These are phyloP conservation scores for Lepeophtheirus salmonis DNA, from an alignment of 1,140 invertebrate genomes.

Conservation along the genomic window DNA sequence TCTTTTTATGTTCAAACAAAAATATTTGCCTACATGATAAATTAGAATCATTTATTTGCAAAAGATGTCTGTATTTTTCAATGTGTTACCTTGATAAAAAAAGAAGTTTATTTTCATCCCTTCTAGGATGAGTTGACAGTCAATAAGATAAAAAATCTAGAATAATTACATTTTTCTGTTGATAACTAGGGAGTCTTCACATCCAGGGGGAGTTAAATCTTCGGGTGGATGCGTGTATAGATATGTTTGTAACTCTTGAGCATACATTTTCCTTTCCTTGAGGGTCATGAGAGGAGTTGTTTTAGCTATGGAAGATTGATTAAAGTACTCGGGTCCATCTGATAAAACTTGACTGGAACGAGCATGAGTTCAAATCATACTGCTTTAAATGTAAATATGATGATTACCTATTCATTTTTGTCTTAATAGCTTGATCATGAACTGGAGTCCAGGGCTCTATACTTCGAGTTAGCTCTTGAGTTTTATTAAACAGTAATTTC, in stretches of 20 bases:
- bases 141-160: neutral
- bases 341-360: no score
- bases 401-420: neutral
- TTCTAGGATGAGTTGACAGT: no score
- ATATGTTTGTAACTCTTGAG: neutral
- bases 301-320: neutral
- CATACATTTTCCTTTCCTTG: neutral
- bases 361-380: no score
- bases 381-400: no score
- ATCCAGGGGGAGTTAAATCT: neutral
- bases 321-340: no score
- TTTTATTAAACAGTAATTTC: no score
- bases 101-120: no score
- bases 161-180: neutral
- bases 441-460: neutral
- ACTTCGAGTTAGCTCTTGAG: neutral
- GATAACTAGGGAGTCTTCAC: neutral
- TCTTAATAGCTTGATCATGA: neutral
- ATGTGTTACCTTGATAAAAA: no score
- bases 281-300: neutral
- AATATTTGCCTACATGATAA: no score
- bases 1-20: no score
- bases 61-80: no score
- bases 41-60: no score
- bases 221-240: neutral